These are phyloP conservation scores for Camponotus vicinus DNA, from an alignment of 1,140 invertebrate species.

Conservation along the genomic window DNA sequence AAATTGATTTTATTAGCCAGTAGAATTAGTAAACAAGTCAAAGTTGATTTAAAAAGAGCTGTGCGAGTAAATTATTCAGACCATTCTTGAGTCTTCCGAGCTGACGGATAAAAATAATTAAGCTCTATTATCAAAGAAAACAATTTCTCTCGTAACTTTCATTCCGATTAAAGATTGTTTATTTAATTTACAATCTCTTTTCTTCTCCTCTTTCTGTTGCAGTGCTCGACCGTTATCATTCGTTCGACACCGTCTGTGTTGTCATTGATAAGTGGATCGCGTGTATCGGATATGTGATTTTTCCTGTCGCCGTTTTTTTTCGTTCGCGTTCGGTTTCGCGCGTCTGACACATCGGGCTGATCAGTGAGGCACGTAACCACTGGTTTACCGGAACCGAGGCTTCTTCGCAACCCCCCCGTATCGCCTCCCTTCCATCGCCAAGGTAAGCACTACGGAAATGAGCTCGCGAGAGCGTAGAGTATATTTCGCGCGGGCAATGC, in stretches of 20 bases:
- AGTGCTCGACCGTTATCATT: slow-evolving; percentile 9
- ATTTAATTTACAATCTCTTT: neutral
- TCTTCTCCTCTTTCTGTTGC: slow-evolving; percentile 26
- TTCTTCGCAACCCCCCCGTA: neutral
- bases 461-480: slow-evolving; percentile 42
- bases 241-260: neutral
- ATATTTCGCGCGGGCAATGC: slow-evolving; percentile 57
- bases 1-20: neutral
- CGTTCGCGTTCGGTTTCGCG: slow-evolving; percentile 6
- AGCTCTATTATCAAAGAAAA: neutral
- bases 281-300: neutral
- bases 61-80: neutral
- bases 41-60: neutral
- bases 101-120: neutral
- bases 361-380: neutral
- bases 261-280: neutral
- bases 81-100: neutral
- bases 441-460: slow-evolving; percentile 57
- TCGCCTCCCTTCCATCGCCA: neutral
- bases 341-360: slow-evolving; percentile 1
- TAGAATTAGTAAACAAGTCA: neutral
- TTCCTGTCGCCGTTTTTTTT: neutral
- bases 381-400: slow-evolving; percentile 17
- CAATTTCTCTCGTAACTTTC: neutral
- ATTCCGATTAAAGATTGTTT: neutral